Base-by-base conservation (phyloP, 1,140 invertebrate genomes). In the Drosophila prosaltans region DNA sequence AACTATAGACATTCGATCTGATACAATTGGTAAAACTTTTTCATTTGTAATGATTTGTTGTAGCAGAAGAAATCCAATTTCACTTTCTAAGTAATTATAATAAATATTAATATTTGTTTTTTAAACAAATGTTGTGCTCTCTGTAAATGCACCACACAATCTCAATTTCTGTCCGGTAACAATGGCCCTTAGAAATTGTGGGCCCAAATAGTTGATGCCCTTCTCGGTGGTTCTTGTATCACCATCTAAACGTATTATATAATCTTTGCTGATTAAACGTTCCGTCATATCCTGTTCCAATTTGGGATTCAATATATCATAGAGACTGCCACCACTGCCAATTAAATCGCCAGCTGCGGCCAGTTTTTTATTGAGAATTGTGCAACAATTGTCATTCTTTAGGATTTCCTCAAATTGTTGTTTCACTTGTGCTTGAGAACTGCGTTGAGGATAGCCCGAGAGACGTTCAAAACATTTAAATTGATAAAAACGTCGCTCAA, bases 81-180 rank as follows among this genome's bases (percentile, higher is more conserved):
- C 2, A 30, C 4, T 30, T 30, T 30, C 28, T 30, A 2, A 30
- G 0, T 30, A 30, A 30, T 30, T 30, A 30, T 30, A 30, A 4
- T 30, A 4, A 30, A 30, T 30, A 30, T 30, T 30, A 30, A 30
- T 30, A 4, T 4, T 2, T 30, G 2, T 30, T 30, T 30, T 30
- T 65, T 80, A 90, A 48, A 91, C 69, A 73, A 92, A 91, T 8
- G 84, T 84, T 3, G 91, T 92, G 54, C 91, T 92, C 30, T 92
- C 90, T 0, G 91, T 91, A 48, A 92, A 92, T 2, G 91, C 92
- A 1, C 91, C 92, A 68, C 92, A 92, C 0, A 92, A 69, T 43
- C 91, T 75, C 16, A 92, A 58, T 24, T 91, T 85, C 10, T 92
- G 82, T 7, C 81, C 88, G 0, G 78, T 88, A 0, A 92, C 75